A percentile compares a stretch with the other conserved stretches of the same genome.
Evolutionary conservation across 2,888 invertebrate genomes (phyloP).

Genomic region (Vannuccia rotundouncinata): DNA sequence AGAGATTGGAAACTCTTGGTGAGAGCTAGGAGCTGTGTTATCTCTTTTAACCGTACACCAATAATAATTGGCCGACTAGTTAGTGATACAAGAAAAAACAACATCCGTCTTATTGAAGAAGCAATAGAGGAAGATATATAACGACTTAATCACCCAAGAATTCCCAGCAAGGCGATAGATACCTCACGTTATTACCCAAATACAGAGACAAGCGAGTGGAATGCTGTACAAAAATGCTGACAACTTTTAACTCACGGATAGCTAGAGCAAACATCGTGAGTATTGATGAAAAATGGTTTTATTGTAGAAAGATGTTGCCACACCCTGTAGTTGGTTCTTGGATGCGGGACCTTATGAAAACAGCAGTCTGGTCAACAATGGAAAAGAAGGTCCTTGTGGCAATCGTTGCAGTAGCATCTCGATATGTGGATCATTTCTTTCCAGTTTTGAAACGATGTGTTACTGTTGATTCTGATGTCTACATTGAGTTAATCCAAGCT

Average conservation of each 20-base stretch:
- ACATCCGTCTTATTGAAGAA: slow-evolving; percentile 14
- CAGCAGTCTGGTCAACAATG: slow-evolving; percentile 10
- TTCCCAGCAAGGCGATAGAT: background rate
- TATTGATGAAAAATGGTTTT: background rate
- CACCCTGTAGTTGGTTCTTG: background rate
- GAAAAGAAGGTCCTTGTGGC: slow-evolving; percentile 1
- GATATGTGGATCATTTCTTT: background rate
- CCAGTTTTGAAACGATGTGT: background rate
- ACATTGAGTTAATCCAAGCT: background rate
- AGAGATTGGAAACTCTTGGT: too few relatives aligned
- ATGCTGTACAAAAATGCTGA: slow-evolving; percentile 10
- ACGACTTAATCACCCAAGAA: background rate
- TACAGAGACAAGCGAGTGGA: background rate
- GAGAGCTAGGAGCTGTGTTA: too few relatives aligned
- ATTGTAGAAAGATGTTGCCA: slow-evolving; percentile 3
- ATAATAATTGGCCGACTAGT: slow-evolving; percentile 1
- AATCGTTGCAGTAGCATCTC: background rate
- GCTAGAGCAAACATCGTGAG: background rate
- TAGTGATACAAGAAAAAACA: slow-evolving; percentile 1
- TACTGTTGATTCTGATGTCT: slow-evolving; percentile 8
- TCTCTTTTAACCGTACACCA: too few relatives aligned
- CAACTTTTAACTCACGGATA: slow-evolving; percentile 12
- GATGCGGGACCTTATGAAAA: background rate
- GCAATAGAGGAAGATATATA: slow-evolving; percentile 21
- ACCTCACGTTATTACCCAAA: slow-evolving; percentile 15